Percentiles rank a stretch among this genome's conserved stretches.
phyloP scores from a whole-genome alignment of 2,797 vertebrate genomes.

The Percopsis omiscomaycus region DNA sequence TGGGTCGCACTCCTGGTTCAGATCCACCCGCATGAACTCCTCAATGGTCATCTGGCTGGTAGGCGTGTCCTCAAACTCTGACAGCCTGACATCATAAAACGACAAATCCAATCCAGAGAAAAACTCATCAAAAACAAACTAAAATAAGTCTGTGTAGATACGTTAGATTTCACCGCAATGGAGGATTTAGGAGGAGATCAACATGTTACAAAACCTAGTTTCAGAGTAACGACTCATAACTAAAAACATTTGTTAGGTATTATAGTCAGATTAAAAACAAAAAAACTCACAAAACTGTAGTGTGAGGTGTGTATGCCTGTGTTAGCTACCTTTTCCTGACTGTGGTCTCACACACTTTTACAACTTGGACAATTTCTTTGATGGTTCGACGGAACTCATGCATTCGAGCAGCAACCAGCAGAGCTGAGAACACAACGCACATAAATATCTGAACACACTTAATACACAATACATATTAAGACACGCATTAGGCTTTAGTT shows the following conservation, averaged over 20 bases:
- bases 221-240: not conserved
- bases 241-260: not conserved
- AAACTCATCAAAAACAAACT: too few species aligned
- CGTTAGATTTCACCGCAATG: too few species aligned
- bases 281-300: not conserved
- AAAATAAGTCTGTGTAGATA: too few species aligned
- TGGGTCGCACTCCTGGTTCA: constrained; percentile 94
- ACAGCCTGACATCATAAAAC: constrained; percentile 75
- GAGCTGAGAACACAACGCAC: constrained; percentile 74
- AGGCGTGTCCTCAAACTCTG: constrained; percentile 94
- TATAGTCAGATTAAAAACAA: not conserved
- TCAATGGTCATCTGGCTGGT: constrained; percentile 94
- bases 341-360: constrained; percentile 96
- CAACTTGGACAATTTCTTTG: constrained; percentile 90
- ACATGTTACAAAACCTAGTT: not conserved
- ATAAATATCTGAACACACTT: not conserved
- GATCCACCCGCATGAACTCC: constrained; percentile 92
- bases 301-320: constrained; percentile 16
- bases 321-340: constrained; percentile 86
- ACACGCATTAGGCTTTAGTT: not conserved
- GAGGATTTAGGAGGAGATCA: too few species aligned
- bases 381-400: constrained; percentile 92
- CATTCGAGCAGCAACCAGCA: constrained; percentile 92
- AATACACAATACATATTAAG: not conserved
- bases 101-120: not conserved